Percentiles rank a stretch among this genome's conserved stretches.
These are phyloP conservation scores for Lepeophtheirus nordmannii DNA, from an alignment of 2,888 invertebrate genomes.

Conservation along the genomic window DNA sequence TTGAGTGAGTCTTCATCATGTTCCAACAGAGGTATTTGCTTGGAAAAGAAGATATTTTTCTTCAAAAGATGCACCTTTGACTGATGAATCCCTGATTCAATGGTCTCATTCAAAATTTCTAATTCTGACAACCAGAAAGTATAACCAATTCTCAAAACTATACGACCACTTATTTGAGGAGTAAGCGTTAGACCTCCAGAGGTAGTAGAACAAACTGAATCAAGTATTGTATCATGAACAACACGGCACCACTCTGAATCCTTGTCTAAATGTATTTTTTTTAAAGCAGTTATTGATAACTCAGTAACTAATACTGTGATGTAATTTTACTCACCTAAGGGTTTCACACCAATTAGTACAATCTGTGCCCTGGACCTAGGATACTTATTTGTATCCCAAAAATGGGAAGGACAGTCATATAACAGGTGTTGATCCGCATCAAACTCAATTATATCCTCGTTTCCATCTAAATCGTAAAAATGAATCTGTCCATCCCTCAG, in stretches of 20 bases:
- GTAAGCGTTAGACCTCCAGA: neutral
- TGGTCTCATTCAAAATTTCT: neutral
- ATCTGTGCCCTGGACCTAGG: neutral
- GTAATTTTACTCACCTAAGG: neutral
- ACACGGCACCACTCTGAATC: neutral
- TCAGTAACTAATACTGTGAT: neutral
- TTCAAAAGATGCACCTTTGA: neutral
- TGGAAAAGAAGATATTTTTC: neutral
- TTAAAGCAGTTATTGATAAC: too few relatives aligned
- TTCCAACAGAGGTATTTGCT: too few relatives aligned
- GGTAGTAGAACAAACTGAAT: neutral
- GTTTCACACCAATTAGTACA: neutral
- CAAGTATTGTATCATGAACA: neutral
- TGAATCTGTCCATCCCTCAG: neutral
- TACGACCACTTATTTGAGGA: conserved; percentile 2
- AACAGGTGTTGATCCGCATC: neutral
- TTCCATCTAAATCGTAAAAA: neutral
- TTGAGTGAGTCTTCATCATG: neutral
- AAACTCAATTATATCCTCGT: neutral
- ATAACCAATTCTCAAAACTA: neutral
- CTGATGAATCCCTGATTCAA: neutral
- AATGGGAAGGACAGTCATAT: neutral
- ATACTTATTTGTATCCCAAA: neutral
- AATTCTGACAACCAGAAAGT: neutral
- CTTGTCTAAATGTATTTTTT: neutral